Percentiles rank a stretch among this genome's conserved stretches.
These are phyloP conservation scores for Acanthacorydalis orientalis DNA, from an alignment of 2,888 invertebrate species.

Conservation along the genomic window DNA sequence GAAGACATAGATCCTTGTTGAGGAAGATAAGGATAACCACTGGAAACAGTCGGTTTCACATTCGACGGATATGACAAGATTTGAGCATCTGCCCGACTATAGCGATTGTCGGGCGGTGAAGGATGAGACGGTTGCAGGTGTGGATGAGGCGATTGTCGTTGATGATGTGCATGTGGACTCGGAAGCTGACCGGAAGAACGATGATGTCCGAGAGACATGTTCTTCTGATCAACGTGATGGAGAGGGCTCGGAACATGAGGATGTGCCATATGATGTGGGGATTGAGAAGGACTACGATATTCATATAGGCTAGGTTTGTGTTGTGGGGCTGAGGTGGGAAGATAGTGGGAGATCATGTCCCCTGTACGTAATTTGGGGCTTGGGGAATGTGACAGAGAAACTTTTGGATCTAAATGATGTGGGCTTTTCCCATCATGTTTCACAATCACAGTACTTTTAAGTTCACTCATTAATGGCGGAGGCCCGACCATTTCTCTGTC, in stretches of 20 bases:
- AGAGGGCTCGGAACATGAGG: slow-evolving; percentile 20
- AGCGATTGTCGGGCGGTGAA: slow-evolving; percentile 17
- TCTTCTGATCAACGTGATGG: slow-evolving; percentile 19
- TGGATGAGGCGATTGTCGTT: slow-evolving; percentile 27
- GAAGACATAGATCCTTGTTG: slow-evolving; percentile 19
- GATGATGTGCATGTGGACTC: slow-evolving; percentile 27
- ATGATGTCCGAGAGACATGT: slow-evolving; percentile 17
- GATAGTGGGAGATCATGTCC: slow-evolving; percentile 37
- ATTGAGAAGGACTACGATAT: slow-evolving; percentile 27
- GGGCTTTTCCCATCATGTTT: slow-evolving; percentile 52
- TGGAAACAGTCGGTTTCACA: slow-evolving; percentile 14
- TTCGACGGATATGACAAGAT: slow-evolving; percentile 19
- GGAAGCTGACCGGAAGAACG: slow-evolving; percentile 22
- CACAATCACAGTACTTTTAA: slow-evolving; percentile 62
- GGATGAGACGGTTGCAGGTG: slow-evolving; percentile 24
- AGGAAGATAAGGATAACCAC: slow-evolving; percentile 26
- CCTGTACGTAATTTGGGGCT: slow-evolving; percentile 37
- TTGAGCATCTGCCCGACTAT: slow-evolving; percentile 20
- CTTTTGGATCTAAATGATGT: slow-evolving; percentile 30
- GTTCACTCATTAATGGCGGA: slow-evolving; percentile 46
- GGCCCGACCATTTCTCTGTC: slow-evolving; percentile 30
- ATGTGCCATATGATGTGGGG: slow-evolving; percentile 25
- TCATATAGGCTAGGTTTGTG: slow-evolving; percentile 20
- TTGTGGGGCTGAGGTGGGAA: slow-evolving; percentile 30
- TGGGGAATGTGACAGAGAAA: slow-evolving; percentile 33